Evolutionary conservation across 2,797 vertebrate species (phyloP).

Genomic region (Neostethus bicornis): DNA sequence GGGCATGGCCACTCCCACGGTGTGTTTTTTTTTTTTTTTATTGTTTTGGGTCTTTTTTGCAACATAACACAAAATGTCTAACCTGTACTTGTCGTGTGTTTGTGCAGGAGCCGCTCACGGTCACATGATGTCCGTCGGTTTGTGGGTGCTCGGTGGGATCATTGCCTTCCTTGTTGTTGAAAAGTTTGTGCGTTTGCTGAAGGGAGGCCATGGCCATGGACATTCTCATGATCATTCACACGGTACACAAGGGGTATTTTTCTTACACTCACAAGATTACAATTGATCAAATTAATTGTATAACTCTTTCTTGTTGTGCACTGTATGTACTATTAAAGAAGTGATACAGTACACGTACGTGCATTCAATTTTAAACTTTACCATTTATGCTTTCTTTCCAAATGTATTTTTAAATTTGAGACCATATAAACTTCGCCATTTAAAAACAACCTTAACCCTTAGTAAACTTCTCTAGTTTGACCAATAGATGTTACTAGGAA

Average conservation of each 20-base stretch:
- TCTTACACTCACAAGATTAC: too few species aligned
- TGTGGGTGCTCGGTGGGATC: conserved; percentile 91
- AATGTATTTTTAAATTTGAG: too few species aligned
- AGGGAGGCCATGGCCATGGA: conserved; percentile 82
- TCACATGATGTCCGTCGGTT: conserved; percentile 89
- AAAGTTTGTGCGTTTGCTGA: conserved; percentile 90
- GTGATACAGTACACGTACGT: too few species aligned
- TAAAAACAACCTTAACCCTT: too few species aligned
- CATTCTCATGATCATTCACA: conserved; percentile 75
- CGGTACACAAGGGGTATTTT: conserved; percentile 18
- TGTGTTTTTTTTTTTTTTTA: conserved; percentile 6
- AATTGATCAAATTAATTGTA: too few species aligned
- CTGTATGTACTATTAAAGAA: too few species aligned
- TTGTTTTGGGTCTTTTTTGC: not conserved
- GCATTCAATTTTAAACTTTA: too few species aligned
- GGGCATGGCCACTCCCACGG: conserved; percentile 88
- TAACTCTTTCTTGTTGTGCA: too few species aligned
- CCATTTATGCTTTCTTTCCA: too few species aligned
- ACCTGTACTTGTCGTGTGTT: not conserved
- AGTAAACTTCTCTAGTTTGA: not conserved
- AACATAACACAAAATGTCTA: not conserved
- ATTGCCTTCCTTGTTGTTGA: conserved; percentile 92
- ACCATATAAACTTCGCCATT: too few species aligned
- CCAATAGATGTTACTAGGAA: conserved; percentile 5
- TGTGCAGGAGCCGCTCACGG: conserved; percentile 80